Base-by-base conservation (phyloP, 2,888 invertebrate species). In the Diarsia dahlii region DNA sequence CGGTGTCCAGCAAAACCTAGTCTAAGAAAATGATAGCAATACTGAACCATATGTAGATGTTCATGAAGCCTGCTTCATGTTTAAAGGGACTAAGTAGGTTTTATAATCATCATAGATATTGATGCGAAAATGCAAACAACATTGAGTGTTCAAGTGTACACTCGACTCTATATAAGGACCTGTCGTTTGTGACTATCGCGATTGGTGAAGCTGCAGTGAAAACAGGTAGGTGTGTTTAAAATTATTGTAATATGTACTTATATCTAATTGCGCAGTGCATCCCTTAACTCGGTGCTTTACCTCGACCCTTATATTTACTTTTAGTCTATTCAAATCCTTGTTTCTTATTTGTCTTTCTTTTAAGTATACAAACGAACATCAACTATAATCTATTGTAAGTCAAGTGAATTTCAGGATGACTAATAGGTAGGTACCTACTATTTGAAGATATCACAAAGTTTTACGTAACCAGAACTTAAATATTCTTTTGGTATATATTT, bases 151-250 rank as follows among this genome's bases (percentile, higher is more conserved):
- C 45, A 28, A 76, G 58, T 76, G 45, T 28, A 12, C 20, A 60
- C 50, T 52, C 34, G 46, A 68, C 20, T 76, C 50, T 76, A 76
- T 76, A 68, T 52, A 76, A 60, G 52, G 68, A 20, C 58, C 58
- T 60, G 45, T 20, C n/a, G 45, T 12, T 34, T 20, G 34, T 48
- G 20, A 5, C 15, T 67, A 58, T 60, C 68, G 52, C 15, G 60
- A 76, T 76, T 76, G 50, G 4, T 28, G 4, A 4, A 67, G 28
- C 54, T 20, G 18, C 67, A 50, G 45, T 9, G 23, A n/a, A 56
- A 50, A 18, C 56, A 50, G 48, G 76, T 66, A 45, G 4, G 56
- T 58, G 75, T 66, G n/a, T 62, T 65, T 50, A 28, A 28, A 62
- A 1, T 62, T 45, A 60, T 70, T 12, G 0, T n/a, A 12, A 13